Evolutionary conservation across 2,797 vertebrate species (phyloP).

Genomic region (Tapirus indicus): DNA sequence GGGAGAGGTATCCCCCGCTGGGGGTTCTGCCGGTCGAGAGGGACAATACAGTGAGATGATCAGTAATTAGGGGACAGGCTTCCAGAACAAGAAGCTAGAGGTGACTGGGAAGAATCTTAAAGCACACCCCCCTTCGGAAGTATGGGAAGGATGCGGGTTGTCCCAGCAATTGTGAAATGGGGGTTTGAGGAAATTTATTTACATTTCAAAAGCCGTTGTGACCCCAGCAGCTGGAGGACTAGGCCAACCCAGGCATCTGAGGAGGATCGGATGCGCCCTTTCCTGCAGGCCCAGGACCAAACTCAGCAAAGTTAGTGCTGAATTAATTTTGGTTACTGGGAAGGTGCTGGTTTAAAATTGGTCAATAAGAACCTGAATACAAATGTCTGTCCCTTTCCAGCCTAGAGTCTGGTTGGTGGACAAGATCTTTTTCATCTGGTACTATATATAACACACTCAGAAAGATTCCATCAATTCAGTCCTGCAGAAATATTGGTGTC

Average conservation of each 20-base stretch:
- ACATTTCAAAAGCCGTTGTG: background rate
- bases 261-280: accelerated
- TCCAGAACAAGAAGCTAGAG: background rate
- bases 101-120: background rate
- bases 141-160: background rate
- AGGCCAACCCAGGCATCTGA: background rate
- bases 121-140: background rate
- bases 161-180: background rate
- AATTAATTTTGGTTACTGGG: background rate
- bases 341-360: constrained; percentile 1
- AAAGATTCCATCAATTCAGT: constrained; percentile 32
- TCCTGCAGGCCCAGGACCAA: background rate
- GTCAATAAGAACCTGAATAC: background rate
- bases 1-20: background rate
- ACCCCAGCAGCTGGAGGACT: background rate
- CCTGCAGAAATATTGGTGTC: constrained; percentile 57
- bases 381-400: constrained; percentile 15
- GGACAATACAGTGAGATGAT: background rate
- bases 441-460: constrained; percentile 67
- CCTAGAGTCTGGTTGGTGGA: background rate
- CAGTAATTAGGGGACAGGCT: background rate
- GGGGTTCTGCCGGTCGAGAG: background rate
- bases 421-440: constrained; percentile 41
- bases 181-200: background rate
- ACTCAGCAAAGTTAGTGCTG: background rate